Base-by-base conservation (phyloP, 2,797 vertebrate species). In the Staurois parvus region DNA sequence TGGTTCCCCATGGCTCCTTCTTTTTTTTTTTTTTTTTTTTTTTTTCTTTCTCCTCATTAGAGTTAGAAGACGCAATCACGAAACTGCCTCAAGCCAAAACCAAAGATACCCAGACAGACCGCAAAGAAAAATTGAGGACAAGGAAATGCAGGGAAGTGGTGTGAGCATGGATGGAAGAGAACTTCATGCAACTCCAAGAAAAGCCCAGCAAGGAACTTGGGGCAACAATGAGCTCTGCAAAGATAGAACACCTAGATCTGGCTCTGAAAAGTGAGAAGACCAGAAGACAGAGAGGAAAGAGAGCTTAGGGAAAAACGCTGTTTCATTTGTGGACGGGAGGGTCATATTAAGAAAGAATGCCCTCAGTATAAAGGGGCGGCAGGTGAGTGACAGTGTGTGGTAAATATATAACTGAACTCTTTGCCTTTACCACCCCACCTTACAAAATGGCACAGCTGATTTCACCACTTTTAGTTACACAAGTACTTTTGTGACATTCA, bases 281-380 rank as follows among this genome's bases (percentile, higher is more conserved):
- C 87, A 32, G 95, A 96, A 79, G 96, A 94, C 34, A 93, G 87
- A 89, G 95, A 95, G 3, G 96, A 94, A 32, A 93, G 87, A 89
- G 95, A 95, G 3, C 64, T 91, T 42, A 91, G 92, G 92, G 94
- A 97, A 83, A 96, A 95, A 19, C 95, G 97, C 79, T 99, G 98
- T 90, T 99, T 94, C 89, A 93, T 96, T 85, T 99, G 98, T 93
- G 96, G 97, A 85, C 96, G 95, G 86, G 95, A 91, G 89, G 87
- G 95, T 82, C 98, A 99, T 90, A 96, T 99, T 88, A 99, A 96
- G 93, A 98, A 95, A 89, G 97, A 99, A 89, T 99, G 97, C 76
- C 95, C 94, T 24, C 94, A 95, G n/a, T 95, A 96, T 90, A 96
- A 95, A 94, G 95, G 93, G 90, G 86, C 93, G 88, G 84, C 95